phyloP scores from a whole-genome alignment of 2,113 vertebrate genomes.

The Seriola quinqueradiata region DNA sequence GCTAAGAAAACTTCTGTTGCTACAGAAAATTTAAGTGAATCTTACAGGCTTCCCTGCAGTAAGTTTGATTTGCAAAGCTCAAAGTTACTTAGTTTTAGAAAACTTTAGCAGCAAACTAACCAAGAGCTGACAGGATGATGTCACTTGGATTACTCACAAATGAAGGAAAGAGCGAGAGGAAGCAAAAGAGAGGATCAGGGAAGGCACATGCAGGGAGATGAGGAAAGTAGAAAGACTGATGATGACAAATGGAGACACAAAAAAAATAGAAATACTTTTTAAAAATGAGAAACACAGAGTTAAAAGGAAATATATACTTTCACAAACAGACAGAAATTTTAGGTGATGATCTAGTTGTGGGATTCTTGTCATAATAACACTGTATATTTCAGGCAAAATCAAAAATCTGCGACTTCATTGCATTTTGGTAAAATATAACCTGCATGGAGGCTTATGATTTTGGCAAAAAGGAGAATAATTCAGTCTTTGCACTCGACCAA shows the following conservation, averaged over 20 bases:
- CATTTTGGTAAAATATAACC: too few relatives aligned
- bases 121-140: not conserved
- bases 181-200: conserved; percentile 1
- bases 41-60: not conserved
- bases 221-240: too few relatives aligned
- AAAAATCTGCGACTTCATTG: too few relatives aligned
- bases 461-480: too few relatives aligned
- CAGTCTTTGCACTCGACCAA: too few relatives aligned
- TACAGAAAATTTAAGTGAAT: not conserved
- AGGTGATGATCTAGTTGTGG: not conserved
- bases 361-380: not conserved
- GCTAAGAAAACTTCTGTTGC: not conserved
- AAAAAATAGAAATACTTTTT: not conserved
- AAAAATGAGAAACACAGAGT: too few relatives aligned
- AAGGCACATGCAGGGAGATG: not conserved
- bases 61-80: not conserved
- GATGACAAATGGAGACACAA: not conserved
- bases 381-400: not conserved
- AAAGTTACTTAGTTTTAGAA: not conserved
- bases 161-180: not conserved
- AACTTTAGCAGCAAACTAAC: not conserved
- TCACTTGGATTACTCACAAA: not conserved
- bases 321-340: not conserved
- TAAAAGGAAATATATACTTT: not conserved
- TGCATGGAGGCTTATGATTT: too few relatives aligned